Evolutionary conservation across 2,797 vertebrate genomes (phyloP).

Genomic region (Aselliscus stoliczkanus): DNA sequence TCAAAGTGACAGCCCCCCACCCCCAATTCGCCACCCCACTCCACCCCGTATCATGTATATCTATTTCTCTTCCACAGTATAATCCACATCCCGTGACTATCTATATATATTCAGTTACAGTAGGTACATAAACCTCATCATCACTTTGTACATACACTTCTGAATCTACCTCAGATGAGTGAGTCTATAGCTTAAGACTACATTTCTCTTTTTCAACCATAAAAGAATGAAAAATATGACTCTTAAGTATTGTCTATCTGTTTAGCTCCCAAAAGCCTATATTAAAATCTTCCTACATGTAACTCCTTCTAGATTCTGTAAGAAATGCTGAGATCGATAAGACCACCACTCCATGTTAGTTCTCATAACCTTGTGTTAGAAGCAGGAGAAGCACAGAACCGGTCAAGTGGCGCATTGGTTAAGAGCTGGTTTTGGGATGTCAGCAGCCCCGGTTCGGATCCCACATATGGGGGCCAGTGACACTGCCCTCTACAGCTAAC

Average conservation of each 20-base stretch:
- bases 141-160: background rate
- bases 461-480: no score
- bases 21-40: no score
- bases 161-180: background rate
- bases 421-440: no score
- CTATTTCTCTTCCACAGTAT: no score
- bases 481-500: no score
- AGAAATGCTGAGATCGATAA: background rate
- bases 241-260: background rate
- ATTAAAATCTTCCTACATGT: background rate
- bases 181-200: background rate
- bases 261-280: background rate
- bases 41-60: no score
- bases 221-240: background rate
- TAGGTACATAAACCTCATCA: background rate
- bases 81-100: no score
- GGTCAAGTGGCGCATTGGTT: no score
- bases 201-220: background rate
- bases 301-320: background rate
- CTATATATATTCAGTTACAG: no score
- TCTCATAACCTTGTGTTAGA: background rate
- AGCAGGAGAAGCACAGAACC: background rate
- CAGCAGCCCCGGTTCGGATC: no score
- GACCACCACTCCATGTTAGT: background rate
- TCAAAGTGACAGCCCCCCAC: no score